Evolutionary conservation across 2,797 vertebrate species (phyloP), one percentile per base, ranked within the genome.

Genomic region (Pangasius macronema): DNA sequence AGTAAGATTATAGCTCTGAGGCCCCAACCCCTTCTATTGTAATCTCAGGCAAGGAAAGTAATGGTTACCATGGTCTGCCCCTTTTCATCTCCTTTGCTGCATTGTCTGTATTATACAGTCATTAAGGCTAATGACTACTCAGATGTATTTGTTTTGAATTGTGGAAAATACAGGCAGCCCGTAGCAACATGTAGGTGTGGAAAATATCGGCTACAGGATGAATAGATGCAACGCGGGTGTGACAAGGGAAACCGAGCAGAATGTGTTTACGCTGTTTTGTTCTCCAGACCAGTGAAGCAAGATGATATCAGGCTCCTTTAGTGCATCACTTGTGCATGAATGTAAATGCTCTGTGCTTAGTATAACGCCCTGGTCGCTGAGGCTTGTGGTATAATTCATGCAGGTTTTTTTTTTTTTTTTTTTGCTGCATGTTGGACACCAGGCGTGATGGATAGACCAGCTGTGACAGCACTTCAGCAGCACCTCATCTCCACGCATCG

Each of bases 1-100:
- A 91, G 89, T 85, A 87, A 91, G 90, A 91, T 91, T 90, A 92
- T 90, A 90, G 88, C 89, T 90, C 84, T 80, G 87, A 91, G 85
- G 90, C 85, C 82, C 79, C 87, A 85, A 86, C 89, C 85, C 85
- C 85, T 87, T 87, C 89, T 90, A 84, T 91, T 90, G 89, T 90
- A 88, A 90, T 92, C 87, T 88, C 84, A 89, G 86, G 88, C 87
- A 87, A 83, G 73, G 86, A 90, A 91, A 92, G 87, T 91, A 88
- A 90, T 91, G 89, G 88, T 91, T 89, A 88, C 85, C 85, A 84
- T 59, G 79, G 86, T 65, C 86, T 88, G 83, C 67, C 83, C 90
- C 80, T 84, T 87, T 85, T 89, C 85, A 59, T 90, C 87, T 86
- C 85, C 68, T 86, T 86, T 55, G 10, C 79, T 83, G 83, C 76